A percentile compares a stretch with the other conserved stretches of the same genome.
phyloP scores from a whole-genome alignment of 2,888 invertebrate genomes.

The Athrips mouffetella region DNA sequence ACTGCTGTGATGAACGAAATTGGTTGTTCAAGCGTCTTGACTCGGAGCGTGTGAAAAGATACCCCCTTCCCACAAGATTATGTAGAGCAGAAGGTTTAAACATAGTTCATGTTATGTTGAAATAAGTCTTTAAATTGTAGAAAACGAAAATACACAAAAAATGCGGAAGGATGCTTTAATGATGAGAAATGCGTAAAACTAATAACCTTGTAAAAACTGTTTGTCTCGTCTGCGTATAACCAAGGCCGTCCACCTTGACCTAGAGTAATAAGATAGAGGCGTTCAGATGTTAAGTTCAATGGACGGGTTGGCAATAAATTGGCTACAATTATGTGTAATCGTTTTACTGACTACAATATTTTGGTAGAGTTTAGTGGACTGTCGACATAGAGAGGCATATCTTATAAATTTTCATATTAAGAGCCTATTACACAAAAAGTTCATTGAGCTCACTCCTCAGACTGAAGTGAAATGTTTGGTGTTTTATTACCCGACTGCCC shows the following conservation, averaged over 20 bases:
- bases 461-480: no score
- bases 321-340: not conserved
- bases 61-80: not conserved
- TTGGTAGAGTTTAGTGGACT: not conserved
- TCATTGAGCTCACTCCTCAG: no score
- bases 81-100: not conserved
- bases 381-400: not conserved
- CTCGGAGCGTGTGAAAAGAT: constrained; percentile 8
- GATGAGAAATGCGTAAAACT: no score
- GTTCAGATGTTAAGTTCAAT: not conserved
- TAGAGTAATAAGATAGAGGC: constrained; percentile 8
- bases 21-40: not conserved
- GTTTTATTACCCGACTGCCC: no score
- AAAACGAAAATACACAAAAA: no score
- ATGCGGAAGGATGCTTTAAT: no score
- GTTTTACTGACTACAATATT: not conserved
- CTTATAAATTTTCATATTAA: not conserved
- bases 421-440: no score
- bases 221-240: not conserved
- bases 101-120: not conserved
- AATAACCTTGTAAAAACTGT: not conserved
- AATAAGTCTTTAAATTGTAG: no score
- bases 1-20: not conserved
- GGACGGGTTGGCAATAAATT: constrained; percentile 1
- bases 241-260: constrained; percentile 12